Conservation (phyloP, 2,113 vertebrate genomes). For the Sterrhoptilus dennistouni region DNA sequence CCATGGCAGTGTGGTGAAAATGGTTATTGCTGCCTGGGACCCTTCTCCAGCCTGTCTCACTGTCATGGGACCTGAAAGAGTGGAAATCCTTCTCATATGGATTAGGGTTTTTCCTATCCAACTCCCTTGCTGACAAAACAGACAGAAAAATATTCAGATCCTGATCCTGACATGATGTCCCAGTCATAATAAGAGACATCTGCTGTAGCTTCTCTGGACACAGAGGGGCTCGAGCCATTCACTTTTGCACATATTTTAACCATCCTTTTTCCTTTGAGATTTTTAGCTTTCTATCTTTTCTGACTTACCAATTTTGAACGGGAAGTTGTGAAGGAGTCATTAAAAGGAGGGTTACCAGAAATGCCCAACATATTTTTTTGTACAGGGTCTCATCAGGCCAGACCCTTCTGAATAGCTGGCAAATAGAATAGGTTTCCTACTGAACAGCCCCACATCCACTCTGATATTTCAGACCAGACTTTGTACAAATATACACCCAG, state of each 20-base stretch:
- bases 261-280: not conserved
- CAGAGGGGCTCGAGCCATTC: fast-evolving
- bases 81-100: not conserved
- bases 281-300: not conserved
- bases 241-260: not conserved
- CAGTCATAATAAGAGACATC: not conserved
- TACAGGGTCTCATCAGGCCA: not conserved
- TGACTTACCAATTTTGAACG: not conserved
- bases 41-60: not conserved
- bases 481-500: not conserved
- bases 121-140: not conserved
- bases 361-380: not conserved
- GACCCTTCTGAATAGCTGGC: not conserved
- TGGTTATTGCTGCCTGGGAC: not conserved
- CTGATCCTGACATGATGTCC: not conserved
- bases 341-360: not conserved
- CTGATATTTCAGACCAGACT: not conserved
- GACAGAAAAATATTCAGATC: not conserved
- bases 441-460: not conserved
- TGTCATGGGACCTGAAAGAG: fast-evolving
- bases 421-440: not conserved
- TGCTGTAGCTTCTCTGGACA: not conserved
- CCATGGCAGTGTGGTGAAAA: not conserved
- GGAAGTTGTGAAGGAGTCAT: not conserved
- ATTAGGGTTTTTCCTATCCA: not conserved